Conservation (phyloP, 2,797 vertebrate species). For the Dendrocincla fuliginosa region DNA sequence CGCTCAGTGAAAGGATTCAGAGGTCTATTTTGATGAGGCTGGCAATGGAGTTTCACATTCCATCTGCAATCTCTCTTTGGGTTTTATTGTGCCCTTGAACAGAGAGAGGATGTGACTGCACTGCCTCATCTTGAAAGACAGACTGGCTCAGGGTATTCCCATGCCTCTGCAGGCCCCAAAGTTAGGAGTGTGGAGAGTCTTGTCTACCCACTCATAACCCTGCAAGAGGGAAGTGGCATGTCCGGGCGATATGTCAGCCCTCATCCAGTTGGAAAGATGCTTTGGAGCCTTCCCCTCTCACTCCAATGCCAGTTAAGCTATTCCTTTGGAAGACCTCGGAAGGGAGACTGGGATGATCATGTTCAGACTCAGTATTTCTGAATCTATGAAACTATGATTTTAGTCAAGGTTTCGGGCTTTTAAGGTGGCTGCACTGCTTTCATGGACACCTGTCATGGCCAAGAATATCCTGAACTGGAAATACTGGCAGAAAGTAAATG, state of each 20-base stretch:
- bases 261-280: background rate
- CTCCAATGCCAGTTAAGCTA: fast-evolving
- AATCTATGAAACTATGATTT: background rate
- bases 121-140: too few species aligned
- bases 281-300: background rate
- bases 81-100: background rate
- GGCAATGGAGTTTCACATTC: background rate
- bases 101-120: background rate
- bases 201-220: fast-evolving
- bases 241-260: background rate
- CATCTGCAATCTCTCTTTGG: background rate
- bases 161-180: background rate
- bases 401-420: background rate
- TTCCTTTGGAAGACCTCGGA: background rate
- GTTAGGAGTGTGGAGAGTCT: background rate
- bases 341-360: background rate
- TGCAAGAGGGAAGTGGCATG: background rate
- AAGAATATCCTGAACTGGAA: background rate
- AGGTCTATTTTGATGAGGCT: background rate
- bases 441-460: background rate
- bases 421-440: background rate
- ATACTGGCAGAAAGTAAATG: background rate
- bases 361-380: background rate
- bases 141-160: background rate
- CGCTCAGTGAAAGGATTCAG: background rate